Evolutionary conservation across 2,113 vertebrate genomes (phyloP), one percentile per base, ranked within the genome.

Genomic region (Nycticebus coucang): DNA sequence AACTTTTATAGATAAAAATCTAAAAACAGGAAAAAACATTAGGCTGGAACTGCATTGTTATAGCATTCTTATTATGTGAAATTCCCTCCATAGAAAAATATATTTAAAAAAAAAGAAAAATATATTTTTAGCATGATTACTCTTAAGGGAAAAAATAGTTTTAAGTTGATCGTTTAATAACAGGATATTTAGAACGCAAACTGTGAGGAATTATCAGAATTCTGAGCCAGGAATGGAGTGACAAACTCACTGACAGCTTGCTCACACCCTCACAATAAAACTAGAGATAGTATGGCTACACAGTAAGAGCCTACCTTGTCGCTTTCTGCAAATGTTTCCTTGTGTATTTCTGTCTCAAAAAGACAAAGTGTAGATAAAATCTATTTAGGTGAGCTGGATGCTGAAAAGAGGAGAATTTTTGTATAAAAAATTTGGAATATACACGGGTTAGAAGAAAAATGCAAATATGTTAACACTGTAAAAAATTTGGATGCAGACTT

Each of bases 321-420:
- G 84, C 41, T 89, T 88, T 62, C n/a, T 30, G 85, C 62, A 92
- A 83, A 75, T 66, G 22, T 64, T 81, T 93, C 62, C 53, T 93
- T 79, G n/a, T 13, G 82, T n/a, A 64, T 19, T 66, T 82, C 57
- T 91, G 45, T 64, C n/a, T 75, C 19, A 45, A 50, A 80, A 57
- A 57, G 53, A 57, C 19, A 13, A 57, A 35, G n/a, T 57, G 33
- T 30, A 57, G 53, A 53, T 53, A 53, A 88, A 88, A 66, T 71
- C 35, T 35, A 78, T 50, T 89, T 80, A 78, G 59, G 15, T 33
- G 45, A 78, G 13, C n/a, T 89, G 80, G 35, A 78, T 81, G 19
- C 41, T 83, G 22, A 45, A 41, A 91, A 41, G 74, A 62, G 21
- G 28, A 24, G 10, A 57, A 7, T 35, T 82, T 94, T 90, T 78